These are phyloP conservation scores for Artemia sinica DNA, from an alignment of 2,888 invertebrate species.

Conservation along the genomic window DNA sequence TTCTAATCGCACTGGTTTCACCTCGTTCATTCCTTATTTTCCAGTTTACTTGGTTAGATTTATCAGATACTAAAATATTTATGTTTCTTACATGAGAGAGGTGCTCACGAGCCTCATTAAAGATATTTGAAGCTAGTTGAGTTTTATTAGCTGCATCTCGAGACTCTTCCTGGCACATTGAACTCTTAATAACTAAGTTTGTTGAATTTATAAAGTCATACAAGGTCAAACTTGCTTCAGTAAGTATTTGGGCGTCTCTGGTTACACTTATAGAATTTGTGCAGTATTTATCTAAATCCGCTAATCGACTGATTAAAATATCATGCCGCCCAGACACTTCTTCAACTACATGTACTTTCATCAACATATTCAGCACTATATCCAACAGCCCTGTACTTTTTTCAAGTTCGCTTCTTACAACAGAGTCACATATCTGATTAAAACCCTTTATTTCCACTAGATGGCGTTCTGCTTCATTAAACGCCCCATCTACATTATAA, in stretches of 20 bases:
- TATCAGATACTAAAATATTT: background rate
- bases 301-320: background rate
- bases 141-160: background rate
- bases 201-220: background rate
- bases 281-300: background rate
- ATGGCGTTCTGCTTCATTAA: constrained; percentile 31
- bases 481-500: constrained; percentile 29
- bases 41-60: background rate
- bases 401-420: constrained; percentile 9
- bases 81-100: background rate
- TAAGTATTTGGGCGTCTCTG: background rate
- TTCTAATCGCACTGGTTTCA: background rate
- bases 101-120: background rate
- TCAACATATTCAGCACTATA: background rate
- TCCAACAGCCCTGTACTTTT: background rate
- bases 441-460: constrained; percentile 24
- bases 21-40: background rate
- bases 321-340: background rate
- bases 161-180: background rate
- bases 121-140: background rate
- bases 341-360: background rate
- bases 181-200: background rate
- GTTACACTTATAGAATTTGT: background rate
- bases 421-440: background rate
- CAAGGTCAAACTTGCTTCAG: background rate